Evolutionary conservation across 1,140 invertebrate species (phyloP).

Genomic region (Drosophila burlai): DNA sequence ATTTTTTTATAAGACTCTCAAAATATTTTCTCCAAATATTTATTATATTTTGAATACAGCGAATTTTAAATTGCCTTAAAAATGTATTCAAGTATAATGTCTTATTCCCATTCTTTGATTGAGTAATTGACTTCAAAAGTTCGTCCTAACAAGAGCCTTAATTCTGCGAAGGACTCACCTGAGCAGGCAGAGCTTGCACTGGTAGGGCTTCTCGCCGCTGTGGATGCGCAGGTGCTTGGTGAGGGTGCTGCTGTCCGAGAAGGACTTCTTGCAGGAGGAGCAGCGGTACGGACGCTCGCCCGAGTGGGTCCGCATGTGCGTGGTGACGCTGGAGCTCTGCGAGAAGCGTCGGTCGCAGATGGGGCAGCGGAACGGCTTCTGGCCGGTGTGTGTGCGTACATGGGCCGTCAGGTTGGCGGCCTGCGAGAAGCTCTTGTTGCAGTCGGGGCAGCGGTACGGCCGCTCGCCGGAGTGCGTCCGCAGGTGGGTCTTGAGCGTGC

Average conservation of each 20-base stretch:
- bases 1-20: too few relatives aligned
- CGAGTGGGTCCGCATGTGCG: conserved; percentile 96
- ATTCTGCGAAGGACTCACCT: conserved; percentile 84
- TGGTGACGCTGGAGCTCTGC: conserved; percentile 97
- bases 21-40: background rate
- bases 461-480: conserved; percentile 98
- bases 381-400: conserved; percentile 93
- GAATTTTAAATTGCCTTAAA: background rate
- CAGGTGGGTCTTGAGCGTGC: conserved; percentile 97
- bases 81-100: background rate
- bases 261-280: conserved; percentile 92
- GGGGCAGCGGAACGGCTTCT: conserved; percentile 96
- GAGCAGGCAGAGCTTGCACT: conserved; percentile 91
- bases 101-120: background rate
- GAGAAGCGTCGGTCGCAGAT: conserved; percentile 98
- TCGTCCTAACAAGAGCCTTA: too few relatives aligned
- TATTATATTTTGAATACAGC: background rate
- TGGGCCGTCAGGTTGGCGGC: conserved; percentile 90
- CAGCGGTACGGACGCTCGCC: conserved; percentile 92
- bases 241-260: conserved; percentile 95
- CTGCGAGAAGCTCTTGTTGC: conserved; percentile 91
- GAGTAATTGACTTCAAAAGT: background rate
- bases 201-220: conserved; percentile 93
- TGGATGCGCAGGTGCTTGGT: conserved; percentile 98
- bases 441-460: conserved; percentile 95